phyloP scores from a whole-genome alignment of 2,113 vertebrate genomes.

The Trachemys scripta region DNA sequence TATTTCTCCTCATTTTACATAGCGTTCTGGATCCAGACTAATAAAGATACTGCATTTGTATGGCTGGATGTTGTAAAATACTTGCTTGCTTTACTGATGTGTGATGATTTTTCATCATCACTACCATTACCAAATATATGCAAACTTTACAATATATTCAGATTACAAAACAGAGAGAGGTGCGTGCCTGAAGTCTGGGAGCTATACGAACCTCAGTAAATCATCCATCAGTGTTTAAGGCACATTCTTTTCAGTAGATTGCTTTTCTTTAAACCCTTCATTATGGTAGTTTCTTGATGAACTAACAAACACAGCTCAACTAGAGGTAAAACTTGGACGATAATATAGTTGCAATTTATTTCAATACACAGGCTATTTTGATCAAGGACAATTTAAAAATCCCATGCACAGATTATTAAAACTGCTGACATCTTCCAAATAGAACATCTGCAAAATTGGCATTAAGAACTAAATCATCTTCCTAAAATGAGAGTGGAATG shows the following conservation, averaged over 20 bases:
- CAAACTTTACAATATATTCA: slow-evolving; percentile 3
- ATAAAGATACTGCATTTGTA: background rate
- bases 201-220: slow-evolving; percentile 18
- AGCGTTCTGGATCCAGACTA: background rate
- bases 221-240: slow-evolving; percentile 12
- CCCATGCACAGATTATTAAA: slow-evolving; percentile 12
- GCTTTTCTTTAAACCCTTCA: slow-evolving; percentile 8
- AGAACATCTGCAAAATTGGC: slow-evolving; percentile 30
- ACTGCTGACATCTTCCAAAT: slow-evolving; percentile 40
- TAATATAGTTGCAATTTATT: slow-evolving; percentile 49
- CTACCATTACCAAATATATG: background rate
- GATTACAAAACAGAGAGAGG: background rate
- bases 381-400: slow-evolving; percentile 44
- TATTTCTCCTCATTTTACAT: slow-evolving; percentile 25
- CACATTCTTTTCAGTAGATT: slow-evolving; percentile 11
- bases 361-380: background rate
- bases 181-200: background rate
- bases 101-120: slow-evolving; percentile 29
- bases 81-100: slow-evolving; percentile 1
- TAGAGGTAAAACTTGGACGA: slow-evolving; percentile 35
- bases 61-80: slow-evolving; percentile 9
- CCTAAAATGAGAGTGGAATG: slow-evolving; percentile 16
- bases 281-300: slow-evolving; percentile 33
- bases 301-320: slow-evolving; percentile 33
- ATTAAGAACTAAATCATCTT: slow-evolving; percentile 18